These are phyloP conservation scores for Drosophila longiperda DNA, from an alignment of 2,888 invertebrate genomes.

Conservation along the genomic window DNA sequence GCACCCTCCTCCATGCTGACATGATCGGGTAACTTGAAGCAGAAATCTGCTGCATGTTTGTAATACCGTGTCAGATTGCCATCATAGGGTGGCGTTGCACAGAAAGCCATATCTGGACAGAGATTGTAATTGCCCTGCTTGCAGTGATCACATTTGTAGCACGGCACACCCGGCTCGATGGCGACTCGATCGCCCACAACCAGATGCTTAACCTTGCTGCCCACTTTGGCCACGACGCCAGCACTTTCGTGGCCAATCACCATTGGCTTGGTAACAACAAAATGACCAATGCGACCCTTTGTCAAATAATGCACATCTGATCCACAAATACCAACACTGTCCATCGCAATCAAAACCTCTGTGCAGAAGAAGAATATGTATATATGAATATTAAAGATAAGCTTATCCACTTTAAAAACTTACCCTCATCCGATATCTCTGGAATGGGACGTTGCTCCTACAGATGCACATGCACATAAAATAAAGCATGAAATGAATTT, in stretches of 20 bases:
- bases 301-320: conserved; percentile 97
- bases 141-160: conserved; percentile 93
- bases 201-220: conserved; percentile 88
- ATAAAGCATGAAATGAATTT: not conserved
- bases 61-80: conserved; percentile 95
- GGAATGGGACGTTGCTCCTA: conserved; percentile 94
- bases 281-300: conserved; percentile 93
- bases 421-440: conserved; percentile 89
- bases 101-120: conserved; percentile 94
- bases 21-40: conserved; percentile 94
- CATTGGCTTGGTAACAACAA: conserved; percentile 95
- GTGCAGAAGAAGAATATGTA: not conserved
- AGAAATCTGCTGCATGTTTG: conserved; percentile 95
- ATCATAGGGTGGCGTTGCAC: conserved; percentile 97
- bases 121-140: conserved; percentile 95
- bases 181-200: conserved; percentile 95
- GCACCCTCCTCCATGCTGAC: conserved; percentile 97
- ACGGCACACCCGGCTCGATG: conserved; percentile 97
- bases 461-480: conserved; percentile 12
- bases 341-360: conserved; percentile 91
- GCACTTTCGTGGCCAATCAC: conserved; percentile 97
- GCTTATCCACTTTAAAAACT: not conserved
- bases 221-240: conserved; percentile 91
- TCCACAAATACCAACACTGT: conserved; percentile 98
- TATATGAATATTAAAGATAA: not conserved